These are phyloP conservation scores for Gnathochromis pfefferi DNA, from an alignment of 2,113 vertebrate species.

Conservation along the genomic window DNA sequence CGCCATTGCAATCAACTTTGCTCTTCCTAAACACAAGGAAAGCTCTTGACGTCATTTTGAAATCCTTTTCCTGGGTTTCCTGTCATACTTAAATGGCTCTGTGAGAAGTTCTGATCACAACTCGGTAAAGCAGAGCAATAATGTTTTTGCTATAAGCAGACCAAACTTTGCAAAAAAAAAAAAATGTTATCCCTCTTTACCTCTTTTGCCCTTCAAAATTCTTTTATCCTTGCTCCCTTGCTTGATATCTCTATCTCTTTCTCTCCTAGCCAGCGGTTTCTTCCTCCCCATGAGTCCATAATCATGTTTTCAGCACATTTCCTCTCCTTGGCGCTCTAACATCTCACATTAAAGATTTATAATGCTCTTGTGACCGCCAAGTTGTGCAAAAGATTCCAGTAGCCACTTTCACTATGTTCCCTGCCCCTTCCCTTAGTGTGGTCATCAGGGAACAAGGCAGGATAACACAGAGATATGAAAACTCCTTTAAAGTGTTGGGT, in stretches of 20 bases:
- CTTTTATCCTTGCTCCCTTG: neutral
- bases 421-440: neutral
- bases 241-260: neutral
- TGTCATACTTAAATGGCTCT: neutral
- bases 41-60: neutral
- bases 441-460: neutral
- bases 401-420: constrained; percentile 2
- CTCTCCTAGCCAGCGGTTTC: constrained; percentile 4
- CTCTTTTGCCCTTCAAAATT: constrained; percentile 39
- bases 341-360: constrained; percentile 64
- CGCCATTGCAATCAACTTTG: neutral
- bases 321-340: constrained; percentile 36
- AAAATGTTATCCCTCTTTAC: neutral
- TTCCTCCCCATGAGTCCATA: constrained; percentile 40
- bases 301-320: constrained; percentile 67
- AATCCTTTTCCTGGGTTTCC: neutral
- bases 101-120: neutral
- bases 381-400: constrained; percentile 33
- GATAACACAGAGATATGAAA: constrained; percentile 6
- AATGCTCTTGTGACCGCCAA: constrained; percentile 34
- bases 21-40: neutral
- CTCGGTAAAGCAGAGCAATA: neutral
- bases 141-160: neutral
- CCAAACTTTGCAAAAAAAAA: neutral
- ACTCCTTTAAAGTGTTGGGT: neutral